Evolutionary conservation across 2,888 invertebrate genomes (phyloP), one percentile per base, ranked within the genome.

Genomic region (Ennomos erosarius): DNA sequence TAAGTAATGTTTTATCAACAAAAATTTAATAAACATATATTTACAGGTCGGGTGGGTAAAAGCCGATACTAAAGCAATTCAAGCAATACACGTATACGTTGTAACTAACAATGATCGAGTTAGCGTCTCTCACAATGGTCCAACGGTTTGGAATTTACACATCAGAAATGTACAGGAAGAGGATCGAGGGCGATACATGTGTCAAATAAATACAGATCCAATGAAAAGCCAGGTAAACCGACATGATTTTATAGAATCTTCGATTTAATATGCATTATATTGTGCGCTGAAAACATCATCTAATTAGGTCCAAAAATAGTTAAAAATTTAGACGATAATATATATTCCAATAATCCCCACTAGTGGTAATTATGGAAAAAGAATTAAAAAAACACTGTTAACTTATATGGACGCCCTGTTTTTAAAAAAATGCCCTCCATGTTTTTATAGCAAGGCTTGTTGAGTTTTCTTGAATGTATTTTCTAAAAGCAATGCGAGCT

Each of bases 121-220:
- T 46, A 95, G 95, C 44, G 97, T 98, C 58, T 96, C 97, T 36
- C 97, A 97, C 84, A 95, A 95, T 78, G 97, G 98, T 78, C 96
- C 96, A 85, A 94, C 95, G 66, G 96, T 96, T 75, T 98, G 98
- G 98, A 97, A 97, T 89, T 93, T 98, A 64, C 97, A 97, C 86
- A 97, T 98, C 80, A 96, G 95, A 77, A 95, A 96, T 73, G 96
- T 97, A 1, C 96, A 97, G 76, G 96, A 96, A 80, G 97, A 97
- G 79, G 98, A 98, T 86, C 94, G 95, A 48, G 98, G 98, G 35
- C 95, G 96, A 72, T 98, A 98, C 90, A 98, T 98, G 97, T 98
- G 98, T 87, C 98, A 98, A 91, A 95, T 98, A 78, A 98, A 98
- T 92, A 98, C 98, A 13, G 97, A 97, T 88, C 98, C 98, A 0